A percentile compares a stretch with the other conserved stretches of the same genome.
phyloP scores from a whole-genome alignment of 2,113 vertebrate genomes.

The Spea bombifrons region DNA sequence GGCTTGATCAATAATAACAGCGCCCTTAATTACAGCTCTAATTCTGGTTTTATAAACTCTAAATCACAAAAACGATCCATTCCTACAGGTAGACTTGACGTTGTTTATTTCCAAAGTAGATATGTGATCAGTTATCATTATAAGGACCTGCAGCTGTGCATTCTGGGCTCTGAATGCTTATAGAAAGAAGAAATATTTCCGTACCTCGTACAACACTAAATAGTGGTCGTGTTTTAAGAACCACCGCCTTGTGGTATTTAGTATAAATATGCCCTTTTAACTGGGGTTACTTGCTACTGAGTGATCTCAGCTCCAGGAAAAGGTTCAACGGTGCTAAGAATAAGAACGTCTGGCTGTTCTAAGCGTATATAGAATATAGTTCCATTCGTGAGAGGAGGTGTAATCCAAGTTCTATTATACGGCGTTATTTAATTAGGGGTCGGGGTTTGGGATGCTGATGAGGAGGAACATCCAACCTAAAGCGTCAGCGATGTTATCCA shows the following conservation, averaged over 20 bases:
- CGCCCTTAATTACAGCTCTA: not conserved
- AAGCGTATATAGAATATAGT: too few species aligned
- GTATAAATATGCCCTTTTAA: not conserved
- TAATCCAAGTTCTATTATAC: too few species aligned
- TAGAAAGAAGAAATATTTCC: slow-evolving; percentile 6
- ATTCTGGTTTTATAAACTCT: not conserved
- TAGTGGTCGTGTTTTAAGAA: slow-evolving; percentile 28
- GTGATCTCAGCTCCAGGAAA: not conserved
- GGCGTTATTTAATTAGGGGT: too few species aligned
- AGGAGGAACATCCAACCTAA: too few species aligned
- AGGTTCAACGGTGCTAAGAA: too few species aligned
- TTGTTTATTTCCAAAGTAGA: slow-evolving; percentile 1
- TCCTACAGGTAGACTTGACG: not conserved
- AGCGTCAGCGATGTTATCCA: too few species aligned
- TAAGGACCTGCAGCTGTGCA: slow-evolving; percentile 35
- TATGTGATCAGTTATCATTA: slow-evolving; percentile 27
- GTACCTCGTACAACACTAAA: slow-evolving; percentile 21
- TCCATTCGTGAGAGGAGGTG: too few species aligned
- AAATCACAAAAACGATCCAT: not conserved
- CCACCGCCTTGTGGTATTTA: slow-evolving; percentile 4
- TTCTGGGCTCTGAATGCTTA: not conserved
- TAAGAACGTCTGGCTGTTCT: too few species aligned
- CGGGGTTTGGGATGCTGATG: too few species aligned
- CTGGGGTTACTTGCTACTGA: slow-evolving; percentile 4
- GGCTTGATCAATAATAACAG: not conserved